Evolutionary conservation across 1,140 invertebrate species (phyloP).

Genomic region (Dreissena polymorpha): DNA sequence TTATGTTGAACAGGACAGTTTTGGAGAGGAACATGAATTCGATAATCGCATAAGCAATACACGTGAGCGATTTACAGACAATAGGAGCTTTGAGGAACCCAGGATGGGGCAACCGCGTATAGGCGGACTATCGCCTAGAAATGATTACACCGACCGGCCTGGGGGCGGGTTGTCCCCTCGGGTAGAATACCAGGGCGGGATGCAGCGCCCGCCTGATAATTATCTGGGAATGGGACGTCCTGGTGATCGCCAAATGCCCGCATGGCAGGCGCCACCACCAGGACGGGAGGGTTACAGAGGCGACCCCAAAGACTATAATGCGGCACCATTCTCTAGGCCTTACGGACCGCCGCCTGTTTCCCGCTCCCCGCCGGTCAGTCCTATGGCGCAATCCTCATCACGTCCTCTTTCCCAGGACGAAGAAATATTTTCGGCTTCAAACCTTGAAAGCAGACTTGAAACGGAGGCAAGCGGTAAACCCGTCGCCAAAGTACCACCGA

Average conservation of each 20-base stretch:
- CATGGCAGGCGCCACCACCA: slow-evolving; percentile 12
- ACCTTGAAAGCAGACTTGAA: slow-evolving; percentile 61
- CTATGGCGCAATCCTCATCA: slow-evolving; percentile 11
- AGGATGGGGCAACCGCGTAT: slow-evolving; percentile 8
- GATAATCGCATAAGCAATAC: slow-evolving; percentile 30
- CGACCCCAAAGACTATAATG: slow-evolving; percentile 2
- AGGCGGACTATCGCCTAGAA: slow-evolving; percentile 30
- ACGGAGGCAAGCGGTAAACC: slow-evolving; percentile 55
- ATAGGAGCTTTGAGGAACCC: slow-evolving; percentile 10
- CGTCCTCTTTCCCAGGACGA: slow-evolving; percentile 16
- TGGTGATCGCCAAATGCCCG: background rate
- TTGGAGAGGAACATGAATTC: slow-evolving; percentile 46
- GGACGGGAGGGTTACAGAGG: slow-evolving; percentile 7
- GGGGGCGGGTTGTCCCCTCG: slow-evolving; percentile 3
- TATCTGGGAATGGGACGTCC: slow-evolving; percentile 1
- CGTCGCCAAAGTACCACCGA: slow-evolving; percentile 68
- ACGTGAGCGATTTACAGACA: slow-evolving; percentile 29
- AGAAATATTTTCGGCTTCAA: slow-evolving; percentile 62
- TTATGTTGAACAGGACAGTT: slow-evolving; percentile 41
- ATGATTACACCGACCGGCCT: slow-evolving; percentile 7
- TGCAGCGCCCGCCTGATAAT: slow-evolving; percentile 6
- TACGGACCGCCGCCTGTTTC: background rate
- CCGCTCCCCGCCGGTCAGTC: slow-evolving; percentile 21
- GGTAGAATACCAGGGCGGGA: background rate
- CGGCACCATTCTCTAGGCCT: background rate